Base-by-base conservation (phyloP, 2,113 vertebrate species). In the Solea senegalensis region DNA sequence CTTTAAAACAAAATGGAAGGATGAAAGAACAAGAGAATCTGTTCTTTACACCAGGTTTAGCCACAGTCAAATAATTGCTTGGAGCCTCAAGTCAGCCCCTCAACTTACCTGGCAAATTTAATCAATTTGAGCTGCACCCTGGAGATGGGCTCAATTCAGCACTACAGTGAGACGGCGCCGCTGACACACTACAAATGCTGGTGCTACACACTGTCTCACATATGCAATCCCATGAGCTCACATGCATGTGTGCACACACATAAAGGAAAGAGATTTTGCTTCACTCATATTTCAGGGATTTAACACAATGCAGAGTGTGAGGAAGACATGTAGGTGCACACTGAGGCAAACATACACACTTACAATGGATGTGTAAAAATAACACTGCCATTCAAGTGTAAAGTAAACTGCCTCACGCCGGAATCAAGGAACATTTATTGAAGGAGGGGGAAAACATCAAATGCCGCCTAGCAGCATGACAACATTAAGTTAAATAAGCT, bases 91-190 rank as follows among this genome's bases (percentile, higher is more conserved):
- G 78, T 74, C 81, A 80, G 80, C 81, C 78, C 72, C 87, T 85
- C 72, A 79, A 88, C 84, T 81, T 86, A 87, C 88, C 90, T 91
- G 86, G 82, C 85, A 89, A 90, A 90, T 90, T 81, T 88, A 88
- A 91, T 92, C 88, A 90, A 88, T 90, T 85, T 85, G 82, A 86
- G 89, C 78, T 70, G 74, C 49, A 81, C 90, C 86, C 88, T 68
- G 63, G 82, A 87, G 84, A 91, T 41, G 62, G 63, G 59, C 85
- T 89, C 74, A 78, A 63, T 79, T 75, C 70, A 28, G 68, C 68
- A 53, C 65, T 43, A 75, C 64, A 41, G 81, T 11, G 58, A 84
- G 76, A 72, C 75, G 48, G 63, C 0, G 49, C 43, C 10, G 8
- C 44, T 2, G 10, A 70, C 48, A 49, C 54, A 45, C 44, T 44